Evolutionary conservation across 2,888 invertebrate genomes (phyloP).

Genomic region (Atherix ibis): DNA sequence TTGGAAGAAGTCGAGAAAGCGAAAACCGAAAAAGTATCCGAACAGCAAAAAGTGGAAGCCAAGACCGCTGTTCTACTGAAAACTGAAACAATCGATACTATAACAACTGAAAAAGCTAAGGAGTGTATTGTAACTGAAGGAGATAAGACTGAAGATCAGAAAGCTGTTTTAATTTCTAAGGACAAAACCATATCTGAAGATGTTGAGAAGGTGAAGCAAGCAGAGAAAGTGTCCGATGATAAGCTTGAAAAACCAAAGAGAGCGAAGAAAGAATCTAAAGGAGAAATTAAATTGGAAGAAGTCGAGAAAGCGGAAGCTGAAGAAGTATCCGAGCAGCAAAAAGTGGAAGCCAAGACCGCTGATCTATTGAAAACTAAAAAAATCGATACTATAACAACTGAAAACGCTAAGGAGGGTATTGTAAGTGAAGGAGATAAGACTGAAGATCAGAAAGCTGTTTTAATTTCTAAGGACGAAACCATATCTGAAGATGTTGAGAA

Average conservation of each 20-base stretch:
- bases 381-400: neutral
- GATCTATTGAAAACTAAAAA: neutral
- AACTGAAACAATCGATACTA: too few relatives aligned
- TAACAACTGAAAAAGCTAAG: slow-evolving; percentile 15
- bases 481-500: neutral
- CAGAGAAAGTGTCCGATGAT: slow-evolving; percentile 5
- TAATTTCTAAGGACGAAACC: neutral
- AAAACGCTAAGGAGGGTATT: neutral
- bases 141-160: neutral
- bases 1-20: too few relatives aligned
- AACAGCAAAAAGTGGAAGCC: too few relatives aligned
- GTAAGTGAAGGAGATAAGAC: slow-evolving; percentile 8
- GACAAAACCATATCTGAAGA: too few relatives aligned
- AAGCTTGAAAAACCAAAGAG: neutral
- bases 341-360: neutral
- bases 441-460: too few relatives aligned
- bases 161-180: too few relatives aligned
- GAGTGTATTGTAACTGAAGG: neutral
- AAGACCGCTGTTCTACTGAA: too few relatives aligned
- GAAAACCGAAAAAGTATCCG: too few relatives aligned
- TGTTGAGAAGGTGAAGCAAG: too few relatives aligned
- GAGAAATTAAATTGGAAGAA: neutral
- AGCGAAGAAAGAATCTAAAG: neutral
- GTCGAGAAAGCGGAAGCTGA: neutral
- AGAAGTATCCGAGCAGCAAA: slow-evolving; percentile 1